These are phyloP conservation scores for Prenolepis imparis DNA, from an alignment of 2,888 invertebrate species.

Conservation along the genomic window DNA sequence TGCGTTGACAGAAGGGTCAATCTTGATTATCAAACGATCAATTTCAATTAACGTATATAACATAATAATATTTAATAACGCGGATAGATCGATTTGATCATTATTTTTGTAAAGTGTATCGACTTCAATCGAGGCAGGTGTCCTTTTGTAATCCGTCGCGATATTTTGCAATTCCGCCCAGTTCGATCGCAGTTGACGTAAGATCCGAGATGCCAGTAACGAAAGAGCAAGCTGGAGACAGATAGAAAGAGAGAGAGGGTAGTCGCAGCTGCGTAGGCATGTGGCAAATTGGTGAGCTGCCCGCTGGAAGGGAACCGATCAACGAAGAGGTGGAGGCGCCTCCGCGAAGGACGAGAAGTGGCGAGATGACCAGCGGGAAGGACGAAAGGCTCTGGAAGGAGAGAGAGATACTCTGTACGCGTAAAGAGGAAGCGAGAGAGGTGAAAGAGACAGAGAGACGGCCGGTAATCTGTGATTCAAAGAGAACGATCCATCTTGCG, in stretches of 20 bases:
- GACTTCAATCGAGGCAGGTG: slow-evolving; percentile 45
- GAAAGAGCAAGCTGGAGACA: slow-evolving; percentile 48
- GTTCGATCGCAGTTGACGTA: slow-evolving; percentile 65
- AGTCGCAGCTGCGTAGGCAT: slow-evolving; percentile 75
- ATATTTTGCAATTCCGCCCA: slow-evolving; percentile 45
- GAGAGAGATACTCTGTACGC: slow-evolving; percentile 62
- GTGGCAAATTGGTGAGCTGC: slow-evolving; percentile 82
- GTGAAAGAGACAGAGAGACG: slow-evolving; percentile 71
- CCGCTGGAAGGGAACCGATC: slow-evolving; percentile 67
- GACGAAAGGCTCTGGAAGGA: slow-evolving; percentile 57
- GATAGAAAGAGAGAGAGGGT: slow-evolving; percentile 45
- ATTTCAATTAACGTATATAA: not conserved
- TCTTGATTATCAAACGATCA: too few species aligned
- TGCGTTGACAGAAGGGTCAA: too few species aligned
- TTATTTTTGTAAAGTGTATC: not conserved
- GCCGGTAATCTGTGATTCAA: slow-evolving; percentile 85
- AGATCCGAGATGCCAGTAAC: slow-evolving; percentile 53
- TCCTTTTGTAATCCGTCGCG: slow-evolving; percentile 46
- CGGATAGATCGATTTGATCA: not conserved
- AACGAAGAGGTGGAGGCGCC: slow-evolving; percentile 70
- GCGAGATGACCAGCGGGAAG: slow-evolving; percentile 58
- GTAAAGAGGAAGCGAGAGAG: slow-evolving; percentile 45
- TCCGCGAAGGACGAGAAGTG: slow-evolving; percentile 60
- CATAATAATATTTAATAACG: not conserved
- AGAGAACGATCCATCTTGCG: slow-evolving; percentile 85